Conservation (phyloP, 2,797 vertebrate species). For the Falco cherrug region DNA sequence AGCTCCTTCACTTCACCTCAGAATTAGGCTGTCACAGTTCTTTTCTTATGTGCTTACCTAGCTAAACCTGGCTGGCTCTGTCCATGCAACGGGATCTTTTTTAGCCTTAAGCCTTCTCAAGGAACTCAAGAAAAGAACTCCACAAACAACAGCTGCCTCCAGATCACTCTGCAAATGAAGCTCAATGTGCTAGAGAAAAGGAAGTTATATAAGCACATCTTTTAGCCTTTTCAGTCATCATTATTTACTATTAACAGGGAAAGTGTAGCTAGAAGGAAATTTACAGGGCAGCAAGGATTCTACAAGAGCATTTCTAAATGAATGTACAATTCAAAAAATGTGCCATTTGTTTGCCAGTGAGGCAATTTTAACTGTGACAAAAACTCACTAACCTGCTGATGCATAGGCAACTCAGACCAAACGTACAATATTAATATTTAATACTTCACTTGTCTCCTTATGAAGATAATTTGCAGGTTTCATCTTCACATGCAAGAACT, state of each 20-base stretch:
- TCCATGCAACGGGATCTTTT: neutral
- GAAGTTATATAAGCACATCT: neutral
- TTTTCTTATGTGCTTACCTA: constrained; percentile 38
- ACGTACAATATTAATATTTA: neutral
- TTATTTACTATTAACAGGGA: neutral
- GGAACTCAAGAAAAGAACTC: neutral
- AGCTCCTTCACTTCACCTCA: constrained; percentile 45
- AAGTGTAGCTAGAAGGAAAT: neutral
- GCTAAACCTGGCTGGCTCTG: constrained; percentile 8
- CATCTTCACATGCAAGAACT: neutral
- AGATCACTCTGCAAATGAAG: neutral
- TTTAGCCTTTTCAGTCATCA: neutral
- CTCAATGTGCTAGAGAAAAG: neutral
- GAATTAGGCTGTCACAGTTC: constrained; percentile 23
- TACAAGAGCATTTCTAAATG: neutral
- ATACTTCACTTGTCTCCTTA: neutral
- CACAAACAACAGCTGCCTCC: neutral
- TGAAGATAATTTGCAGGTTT: constrained; percentile 19
- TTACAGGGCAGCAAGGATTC: neutral
- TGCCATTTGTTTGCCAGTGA: neutral
- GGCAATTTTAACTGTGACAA: neutral
- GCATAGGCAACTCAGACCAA: neutral
- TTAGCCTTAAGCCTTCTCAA: neutral
- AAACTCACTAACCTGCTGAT: neutral
- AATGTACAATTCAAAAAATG: neutral